Evolutionary conservation across 1,140 invertebrate genomes (phyloP), one percentile per base, ranked within the genome.

Genomic region (Vollenhovia emeryi): DNA sequence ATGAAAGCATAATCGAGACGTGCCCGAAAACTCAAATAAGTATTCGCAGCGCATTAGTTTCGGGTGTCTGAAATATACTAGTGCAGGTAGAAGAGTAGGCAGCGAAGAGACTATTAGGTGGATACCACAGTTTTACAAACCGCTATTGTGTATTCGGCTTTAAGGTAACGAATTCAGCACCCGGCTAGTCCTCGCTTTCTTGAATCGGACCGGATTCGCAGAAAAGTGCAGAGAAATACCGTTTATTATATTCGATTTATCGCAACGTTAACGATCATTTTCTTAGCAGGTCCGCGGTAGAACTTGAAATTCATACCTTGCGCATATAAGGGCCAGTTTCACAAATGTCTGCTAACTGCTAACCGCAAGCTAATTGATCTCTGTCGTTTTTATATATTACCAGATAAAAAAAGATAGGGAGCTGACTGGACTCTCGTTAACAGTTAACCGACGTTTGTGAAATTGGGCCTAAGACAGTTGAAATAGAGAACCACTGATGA

Each of bases 231-330:
- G 13, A 15, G 3, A 55, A 74, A 36, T 33, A 5, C 5, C 18
- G 21, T 50, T 69, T 71, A n/a, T 71, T 36, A n/a, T 48, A 74
- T 8, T 74, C 13, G 3, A 73, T 13, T 62, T 62, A 21, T 30
- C 33, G n/a, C 13, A 13, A 48, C 5, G 9, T 18, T 45, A 45
- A 30, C 15, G 11, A 21, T 13, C n/a, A 9, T 7, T 18, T 60
- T 60, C 15, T 21, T 24, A n/a, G n/a, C n/a, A n/a, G n/a, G n/a
- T n/a, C n/a, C n/a, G n/a, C n/a, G n/a, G n/a, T n/a, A n/a, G n/a
- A n/a, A n/a, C n/a, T n/a, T n/a, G n/a, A n/a, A n/a, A n/a, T n/a
- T n/a, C n/a, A n/a, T n/a, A n/a, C n/a, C n/a, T n/a, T n/a, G n/a
- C n/a, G n/a, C n/a, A n/a, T n/a, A n/a, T n/a, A n/a, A n/a, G n/a